Percentiles rank a stretch among this genome's conserved stretches.
These are phyloP conservation scores for Macropodus opercularis DNA, from an alignment of 2,797 vertebrate species.

Conservation along the genomic window DNA sequence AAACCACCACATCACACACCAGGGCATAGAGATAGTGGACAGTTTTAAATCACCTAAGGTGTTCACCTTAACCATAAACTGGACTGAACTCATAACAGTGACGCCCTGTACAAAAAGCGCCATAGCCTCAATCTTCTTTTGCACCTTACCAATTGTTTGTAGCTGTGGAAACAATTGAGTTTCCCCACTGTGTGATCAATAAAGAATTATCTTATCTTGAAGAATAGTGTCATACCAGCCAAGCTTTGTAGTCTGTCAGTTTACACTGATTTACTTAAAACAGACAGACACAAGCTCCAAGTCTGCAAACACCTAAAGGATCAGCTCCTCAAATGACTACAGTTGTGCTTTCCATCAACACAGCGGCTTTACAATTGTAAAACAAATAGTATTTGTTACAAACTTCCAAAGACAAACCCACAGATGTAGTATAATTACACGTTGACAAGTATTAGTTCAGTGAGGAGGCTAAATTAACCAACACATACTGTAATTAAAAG, in stretches of 20 bases:
- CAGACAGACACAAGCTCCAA: background rate
- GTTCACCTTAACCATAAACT: no score
- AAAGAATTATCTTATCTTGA: no score
- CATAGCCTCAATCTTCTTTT: no score
- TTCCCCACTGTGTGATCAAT: no score
- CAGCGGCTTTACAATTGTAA: no score
- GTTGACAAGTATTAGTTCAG: constrained; percentile 12
- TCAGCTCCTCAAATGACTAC: background rate
- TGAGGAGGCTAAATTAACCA: constrained; percentile 53
- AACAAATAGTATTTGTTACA: background rate
- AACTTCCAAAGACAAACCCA: background rate
- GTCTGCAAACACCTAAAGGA: background rate
- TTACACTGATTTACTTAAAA: constrained; percentile 2
- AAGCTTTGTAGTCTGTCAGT: background rate
- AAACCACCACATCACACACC: no score
- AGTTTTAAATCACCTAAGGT: no score
- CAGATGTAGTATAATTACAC: background rate
- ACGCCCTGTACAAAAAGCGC: no score
- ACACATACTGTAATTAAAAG: constrained; percentile 60
- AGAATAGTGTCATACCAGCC: background rate
- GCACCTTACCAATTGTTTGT: background rate
- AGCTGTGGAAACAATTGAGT: no score
- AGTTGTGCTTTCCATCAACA: no score
- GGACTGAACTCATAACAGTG: no score
- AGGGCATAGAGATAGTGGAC: no score